A percentile compares a stretch with the other conserved stretches of the same genome.
These are phyloP conservation scores for Meganola albula DNA, from an alignment of 2,888 invertebrate species.

Conservation along the genomic window DNA sequence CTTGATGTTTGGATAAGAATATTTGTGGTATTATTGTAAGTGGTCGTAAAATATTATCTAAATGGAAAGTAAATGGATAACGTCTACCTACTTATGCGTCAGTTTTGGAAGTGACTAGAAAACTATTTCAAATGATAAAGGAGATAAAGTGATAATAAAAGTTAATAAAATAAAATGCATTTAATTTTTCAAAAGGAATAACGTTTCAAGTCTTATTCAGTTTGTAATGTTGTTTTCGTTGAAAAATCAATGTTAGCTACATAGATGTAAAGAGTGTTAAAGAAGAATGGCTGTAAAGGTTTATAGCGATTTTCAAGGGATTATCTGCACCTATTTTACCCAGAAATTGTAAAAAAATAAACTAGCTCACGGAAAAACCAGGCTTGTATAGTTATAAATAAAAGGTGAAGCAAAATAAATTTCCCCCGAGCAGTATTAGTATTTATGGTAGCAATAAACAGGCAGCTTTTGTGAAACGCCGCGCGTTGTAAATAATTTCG, in stretches of 20 bases:
- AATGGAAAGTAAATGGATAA: slow-evolving; percentile 19
- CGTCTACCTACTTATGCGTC: no score
- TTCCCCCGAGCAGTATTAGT: slow-evolving; percentile 69
- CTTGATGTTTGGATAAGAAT: slow-evolving; percentile 23
- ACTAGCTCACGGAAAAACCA: slow-evolving; percentile 39
- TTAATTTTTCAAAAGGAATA: neutral
- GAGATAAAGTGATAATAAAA: neutral
- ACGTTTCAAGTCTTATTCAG: no score
- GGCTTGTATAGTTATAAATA: slow-evolving; percentile 64
- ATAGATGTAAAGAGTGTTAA: no score
- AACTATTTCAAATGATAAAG: no score
- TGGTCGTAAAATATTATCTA: slow-evolving; percentile 26
- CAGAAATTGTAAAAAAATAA: slow-evolving; percentile 24
- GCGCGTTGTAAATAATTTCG: slow-evolving; percentile 72
- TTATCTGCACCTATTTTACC: no score
- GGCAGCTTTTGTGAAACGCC: slow-evolving; percentile 67
- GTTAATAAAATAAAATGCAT: neutral
- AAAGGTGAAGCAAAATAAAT: slow-evolving; percentile 71
- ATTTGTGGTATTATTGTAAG: slow-evolving; percentile 20
- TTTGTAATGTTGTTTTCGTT: no score
- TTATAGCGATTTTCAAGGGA: no score
- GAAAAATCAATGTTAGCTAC: no score
- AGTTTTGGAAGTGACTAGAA: slow-evolving; percentile 15
- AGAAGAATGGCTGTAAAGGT: no score
- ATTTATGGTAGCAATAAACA: slow-evolving; percentile 74